Conservation (phyloP, 2,113 vertebrate species). For the Crotalus helleri region DNA sequence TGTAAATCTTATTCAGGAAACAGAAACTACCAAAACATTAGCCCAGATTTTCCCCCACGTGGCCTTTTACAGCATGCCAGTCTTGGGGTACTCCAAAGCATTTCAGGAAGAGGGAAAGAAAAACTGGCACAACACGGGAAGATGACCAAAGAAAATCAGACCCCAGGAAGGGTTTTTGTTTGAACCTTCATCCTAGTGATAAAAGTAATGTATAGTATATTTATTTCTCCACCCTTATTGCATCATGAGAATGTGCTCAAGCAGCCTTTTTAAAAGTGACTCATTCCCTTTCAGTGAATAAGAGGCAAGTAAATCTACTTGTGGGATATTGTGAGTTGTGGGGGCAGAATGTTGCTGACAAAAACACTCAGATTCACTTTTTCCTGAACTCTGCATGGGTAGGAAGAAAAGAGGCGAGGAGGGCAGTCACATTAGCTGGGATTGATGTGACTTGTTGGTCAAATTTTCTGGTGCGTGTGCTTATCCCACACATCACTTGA, state of each 20-base stretch:
- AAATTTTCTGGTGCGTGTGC: not conserved
- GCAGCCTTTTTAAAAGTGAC: not conserved
- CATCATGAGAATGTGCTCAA: not conserved
- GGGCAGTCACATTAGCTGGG: not conserved
- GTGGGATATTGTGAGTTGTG: not conserved
- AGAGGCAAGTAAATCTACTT: not conserved
- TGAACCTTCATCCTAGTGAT: not conserved
- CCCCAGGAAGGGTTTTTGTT: not conserved
- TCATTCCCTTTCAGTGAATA: not conserved
- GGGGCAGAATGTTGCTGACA: not conserved
- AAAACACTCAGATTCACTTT: not conserved
- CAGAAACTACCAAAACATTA: not conserved
- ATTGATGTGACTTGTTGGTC: not conserved
- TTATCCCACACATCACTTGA: not conserved
- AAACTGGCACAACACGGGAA: too few species aligned
- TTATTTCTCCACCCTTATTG: not conserved
- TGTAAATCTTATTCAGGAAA: not conserved
- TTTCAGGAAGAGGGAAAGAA: too few species aligned
- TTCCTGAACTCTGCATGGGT: not conserved
- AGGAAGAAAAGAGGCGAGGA: not conserved
- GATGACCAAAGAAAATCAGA: too few species aligned
- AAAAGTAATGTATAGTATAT: not conserved
- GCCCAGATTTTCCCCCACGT: too few species aligned
- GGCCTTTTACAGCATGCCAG: too few species aligned
- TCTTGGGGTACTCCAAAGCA: too few species aligned